Evolutionary conservation across 2,888 invertebrate genomes (phyloP), one percentile per base, ranked within the genome.

Genomic region (Meandrusa payeni): DNA sequence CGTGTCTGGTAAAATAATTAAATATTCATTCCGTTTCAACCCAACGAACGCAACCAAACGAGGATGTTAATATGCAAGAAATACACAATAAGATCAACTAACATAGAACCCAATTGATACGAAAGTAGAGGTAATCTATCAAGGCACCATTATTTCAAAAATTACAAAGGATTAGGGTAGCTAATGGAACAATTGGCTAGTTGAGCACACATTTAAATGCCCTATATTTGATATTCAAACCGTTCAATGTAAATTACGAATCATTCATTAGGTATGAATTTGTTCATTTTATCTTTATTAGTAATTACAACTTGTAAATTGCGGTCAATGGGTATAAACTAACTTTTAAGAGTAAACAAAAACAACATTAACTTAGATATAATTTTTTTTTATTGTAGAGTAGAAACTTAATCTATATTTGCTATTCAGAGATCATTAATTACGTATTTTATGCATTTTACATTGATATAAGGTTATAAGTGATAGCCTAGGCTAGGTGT

Each of bases 1-100:
- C 86, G 86, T 86, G 86, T 67, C 75, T 61, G 72, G 60, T 70
- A 62, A 68, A 65, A 68, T 77, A 81, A n/a, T 79, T 75, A 74
- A 76, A 77, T 73, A 76, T 79, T 79, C 77, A 76, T 76, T 78
- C 73, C 73, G 69, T 58, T 61, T 47, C 48, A 50, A 63, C 54
- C 64, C 61, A 51, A 54, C 57, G 60, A 57, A 61, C 59, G 61
- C 53, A 51, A 52, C 49, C 54, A 24, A 39, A 39, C 51, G 40
- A 50, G 53, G 54, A 57, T 59, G 52, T 23, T 51, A 48, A 59
- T 74, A 76, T 72, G 69, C 64, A 67, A 61, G 55, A 52, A 50
- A 47, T 50, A 37, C 51, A 59, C 50, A 55, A 58, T 53, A 52
- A 46, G 51, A 54, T 46, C 50, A 60, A 47, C 50, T 53, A 66